Base-by-base conservation (phyloP, 2,113 vertebrate genomes). In the Macheiramphus alcinus region DNA sequence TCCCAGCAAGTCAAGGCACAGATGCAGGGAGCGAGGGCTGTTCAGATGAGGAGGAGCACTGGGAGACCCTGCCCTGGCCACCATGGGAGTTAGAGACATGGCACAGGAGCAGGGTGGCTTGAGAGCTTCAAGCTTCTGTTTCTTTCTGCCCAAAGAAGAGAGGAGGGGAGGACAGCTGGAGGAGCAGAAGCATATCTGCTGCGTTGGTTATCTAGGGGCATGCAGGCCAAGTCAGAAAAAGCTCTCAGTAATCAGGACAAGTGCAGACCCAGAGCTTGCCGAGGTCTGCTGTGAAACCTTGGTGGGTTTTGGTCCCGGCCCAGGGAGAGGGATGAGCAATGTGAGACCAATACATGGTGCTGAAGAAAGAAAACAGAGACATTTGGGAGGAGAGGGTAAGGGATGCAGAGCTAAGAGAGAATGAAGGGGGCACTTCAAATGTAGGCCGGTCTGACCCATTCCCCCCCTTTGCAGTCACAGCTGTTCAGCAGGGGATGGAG, bases 1-100 rank as follows among this genome's bases (percentile, higher is more conserved):
- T 61, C 94, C 91, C 94, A 80, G 80, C 25, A 22, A 79, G 38
- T 42, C 80, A 95, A 97, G 93, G 93, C 91, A 87, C 90, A 40
- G 86, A 67, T 34, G 61, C 43, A 36, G 80, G 93, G 76, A 84
- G 42, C 1, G 0, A 55, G 53, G 61, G 38, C 23, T 23, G 32
- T 20, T 93, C 67, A 9, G 73, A 61, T 0, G 3, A 45, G 19
- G 21, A 43, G 7, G 34, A 78, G 67, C 63, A 17, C 72, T 76
- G 75, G 56, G 83, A 86, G 5, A 83, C 34, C 40, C 71, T 73
- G 36, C 20, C 27, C 53, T 38, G 38, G 21, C 63, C 88, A 42
- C 82, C 59, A 3, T 0, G 0, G 61, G 68, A 50, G 16, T 48
- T 52, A 32, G 32, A 66, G 89, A 87, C 0, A 0, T 27, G 48